A percentile compares a stretch with the other conserved stretches of the same genome.
Conservation (phyloP, 2,113 vertebrate species). For the Siphamia tubifer region DNA sequence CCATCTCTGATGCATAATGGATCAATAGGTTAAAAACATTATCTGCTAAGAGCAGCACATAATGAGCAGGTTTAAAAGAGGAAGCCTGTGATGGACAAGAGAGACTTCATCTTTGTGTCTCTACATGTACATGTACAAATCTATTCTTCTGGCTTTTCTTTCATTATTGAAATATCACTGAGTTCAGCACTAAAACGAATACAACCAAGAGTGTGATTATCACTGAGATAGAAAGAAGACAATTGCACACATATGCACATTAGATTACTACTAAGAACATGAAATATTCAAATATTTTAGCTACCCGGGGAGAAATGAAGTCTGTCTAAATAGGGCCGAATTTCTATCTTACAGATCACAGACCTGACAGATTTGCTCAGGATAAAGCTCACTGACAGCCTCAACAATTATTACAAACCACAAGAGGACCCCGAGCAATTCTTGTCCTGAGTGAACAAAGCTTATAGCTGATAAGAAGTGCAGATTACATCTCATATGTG, state of each 20-base stretch:
- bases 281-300: not conserved
- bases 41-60: too few relatives aligned
- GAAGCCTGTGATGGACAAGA: not conserved
- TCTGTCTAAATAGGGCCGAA: not conserved
- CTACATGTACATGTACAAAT: too few relatives aligned
- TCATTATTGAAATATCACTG: too few relatives aligned
- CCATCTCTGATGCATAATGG: not conserved
- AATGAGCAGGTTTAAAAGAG: not conserved
- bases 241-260: too few relatives aligned
- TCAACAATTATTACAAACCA: constrained; percentile 18
- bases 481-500: not conserved
- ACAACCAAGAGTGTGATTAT: too few relatives aligned
- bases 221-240: too few relatives aligned
- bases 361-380: not conserved
- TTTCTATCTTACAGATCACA: constrained; percentile 1
- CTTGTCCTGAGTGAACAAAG: not conserved
- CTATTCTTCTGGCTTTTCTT: too few relatives aligned
- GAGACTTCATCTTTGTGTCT: too few relatives aligned
- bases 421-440: not conserved
- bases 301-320: not conserved
- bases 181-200: too few relatives aligned
- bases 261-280: too few relatives aligned
- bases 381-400: not conserved
- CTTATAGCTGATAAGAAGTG: not conserved
- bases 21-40: too few relatives aligned